phyloP scores from a whole-genome alignment of 1,140 invertebrate species.

The Planococcus citri region DNA sequence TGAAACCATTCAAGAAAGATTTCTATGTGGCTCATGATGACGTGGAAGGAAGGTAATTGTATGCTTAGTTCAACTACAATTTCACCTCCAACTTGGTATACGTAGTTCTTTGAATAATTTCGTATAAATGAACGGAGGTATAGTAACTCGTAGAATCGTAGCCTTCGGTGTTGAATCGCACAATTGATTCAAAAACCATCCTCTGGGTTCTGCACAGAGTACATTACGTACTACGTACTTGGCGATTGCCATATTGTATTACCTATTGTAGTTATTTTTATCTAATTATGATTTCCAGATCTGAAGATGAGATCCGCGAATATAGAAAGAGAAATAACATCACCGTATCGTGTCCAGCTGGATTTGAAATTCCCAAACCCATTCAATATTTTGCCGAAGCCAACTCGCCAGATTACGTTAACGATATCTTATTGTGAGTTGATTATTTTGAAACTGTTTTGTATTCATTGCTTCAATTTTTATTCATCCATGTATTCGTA shows the following conservation, averaged over 20 bases:
- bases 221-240: too few species aligned
- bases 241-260: neutral
- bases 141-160: neutral
- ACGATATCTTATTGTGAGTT: conserved; percentile 36
- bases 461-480: too few species aligned
- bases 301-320: conserved; percentile 24
- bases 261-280: too few species aligned
- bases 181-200: neutral
- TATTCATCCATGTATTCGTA: too few species aligned
- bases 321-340: conserved; percentile 30
- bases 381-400: conserved; percentile 68
- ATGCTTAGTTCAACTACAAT: neutral
- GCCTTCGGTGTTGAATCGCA: conserved; percentile 12
- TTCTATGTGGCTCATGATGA: conserved; percentile 71
- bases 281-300: conserved; percentile 26
- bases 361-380: conserved; percentile 55
- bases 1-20: conserved; percentile 85
- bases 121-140: conserved; percentile 18
- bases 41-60: conserved; percentile 32
- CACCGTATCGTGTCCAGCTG: conserved; percentile 41
- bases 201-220: neutral
- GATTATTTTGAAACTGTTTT: neutral
- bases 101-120: neutral
- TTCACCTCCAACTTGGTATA: conserved; percentile 13
- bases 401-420: conserved; percentile 64